These are phyloP conservation scores for Caenorhabditis virilis DNA, from an alignment of 2,888 invertebrate species.

Conservation along the genomic window DNA sequence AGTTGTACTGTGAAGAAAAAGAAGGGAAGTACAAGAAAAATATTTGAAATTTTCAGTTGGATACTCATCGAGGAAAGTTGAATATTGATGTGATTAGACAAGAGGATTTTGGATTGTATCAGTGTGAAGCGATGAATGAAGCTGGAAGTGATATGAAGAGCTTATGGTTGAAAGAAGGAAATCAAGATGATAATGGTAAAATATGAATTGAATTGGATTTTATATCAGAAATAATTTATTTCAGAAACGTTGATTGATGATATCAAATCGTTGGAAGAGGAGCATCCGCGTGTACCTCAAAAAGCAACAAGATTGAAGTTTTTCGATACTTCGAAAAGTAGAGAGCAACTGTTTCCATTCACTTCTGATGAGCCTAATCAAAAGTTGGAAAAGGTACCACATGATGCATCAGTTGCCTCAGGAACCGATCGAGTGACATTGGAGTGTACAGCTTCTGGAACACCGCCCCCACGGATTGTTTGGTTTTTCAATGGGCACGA, in stretches of 20 bases:
- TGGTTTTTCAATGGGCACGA: constrained; percentile 33
- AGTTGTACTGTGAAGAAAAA: too few species aligned
- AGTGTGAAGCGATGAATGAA: constrained; percentile 87
- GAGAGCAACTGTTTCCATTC: constrained; percentile 28
- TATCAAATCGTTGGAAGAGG: constrained; percentile 28
- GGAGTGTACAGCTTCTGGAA: constrained; percentile 35
- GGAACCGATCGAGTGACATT: constrained; percentile 42
- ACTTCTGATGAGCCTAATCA: constrained; percentile 10
- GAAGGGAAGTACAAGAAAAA: not conserved
- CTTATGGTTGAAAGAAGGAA: constrained; percentile 73
- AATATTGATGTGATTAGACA: constrained; percentile 25
- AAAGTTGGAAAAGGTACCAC: constrained; percentile 30
- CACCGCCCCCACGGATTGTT: constrained; percentile 19
- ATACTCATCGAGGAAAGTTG: constrained; percentile 31
- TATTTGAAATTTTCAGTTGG: constrained; percentile 24
- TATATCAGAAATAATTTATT: constrained; percentile 3
- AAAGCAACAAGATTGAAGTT: constrained; percentile 12
- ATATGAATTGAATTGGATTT: constrained; percentile 8
- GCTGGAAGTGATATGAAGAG: constrained; percentile 88
- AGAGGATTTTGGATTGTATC: constrained; percentile 80
- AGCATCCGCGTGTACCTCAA: not conserved
- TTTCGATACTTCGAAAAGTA: constrained; percentile 21
- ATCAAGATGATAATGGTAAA: constrained; percentile 9
- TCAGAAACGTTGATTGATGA: constrained; percentile 7
- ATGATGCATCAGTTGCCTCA: constrained; percentile 27